Evolutionary conservation across 2,888 invertebrate genomes (phyloP), one percentile per base, ranked within the genome.

Genomic region (Petrophora chlorosata): DNA sequence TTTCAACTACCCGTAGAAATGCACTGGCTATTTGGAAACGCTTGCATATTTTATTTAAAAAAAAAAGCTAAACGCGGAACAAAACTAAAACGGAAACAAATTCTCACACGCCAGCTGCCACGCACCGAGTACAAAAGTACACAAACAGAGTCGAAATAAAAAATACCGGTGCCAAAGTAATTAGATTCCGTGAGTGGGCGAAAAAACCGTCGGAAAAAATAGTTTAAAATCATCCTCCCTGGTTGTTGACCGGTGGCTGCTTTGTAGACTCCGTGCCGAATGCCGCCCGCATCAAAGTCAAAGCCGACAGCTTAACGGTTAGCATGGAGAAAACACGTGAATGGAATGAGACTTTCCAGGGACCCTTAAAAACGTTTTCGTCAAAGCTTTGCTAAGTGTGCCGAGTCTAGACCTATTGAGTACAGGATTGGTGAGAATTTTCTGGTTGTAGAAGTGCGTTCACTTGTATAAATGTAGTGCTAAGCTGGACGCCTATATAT

Each of bases 141-240:
- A 49, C 43, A 52, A 50, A 45, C 34, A 42, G 8, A 23, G 28
- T 15, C 1, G 5, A 45, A 50, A 39, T 39, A 36, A 46, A 40
- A 53, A 44, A 53, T 38, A 44, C 22, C 40, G 36, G 34, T 47
- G 47, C 45, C 46, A 49, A 52, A 49, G 52, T 52, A 59, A 63
- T 63, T 61, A 61, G 56, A 63, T 56, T 58, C 29, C 50, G 36
- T 41, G 57, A 50, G 22, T 28, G 49, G 38, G 43, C 49, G 41
- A 36, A 51, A 57, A 55, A 56, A 43, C 53, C 40, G 42, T 36
- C 40, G 28, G 29, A 35, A 51, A 48, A 53, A 50, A 49, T 49
- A 49, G 49, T 38, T 43, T 36, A 36, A 53, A 53, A 53, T 39
- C 40, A 44, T 39, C 36, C 39, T 25, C 16, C 13, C 39, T 12